These are phyloP conservation scores for Pollachius pollachius DNA, from an alignment of 2,113 vertebrate species.

Conservation along the genomic window DNA sequence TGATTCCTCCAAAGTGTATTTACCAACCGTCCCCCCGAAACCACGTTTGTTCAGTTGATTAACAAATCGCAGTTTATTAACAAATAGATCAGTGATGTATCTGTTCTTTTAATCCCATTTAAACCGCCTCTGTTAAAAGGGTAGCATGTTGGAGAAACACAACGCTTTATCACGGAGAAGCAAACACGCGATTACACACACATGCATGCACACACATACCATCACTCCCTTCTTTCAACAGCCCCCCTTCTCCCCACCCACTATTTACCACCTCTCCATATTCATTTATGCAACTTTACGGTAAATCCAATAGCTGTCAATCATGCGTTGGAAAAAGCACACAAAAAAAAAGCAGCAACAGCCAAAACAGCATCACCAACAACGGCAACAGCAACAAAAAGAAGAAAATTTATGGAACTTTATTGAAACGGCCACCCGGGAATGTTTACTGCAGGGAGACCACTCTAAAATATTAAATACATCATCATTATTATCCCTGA, in stretches of 20 bases:
- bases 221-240: slow-evolving; percentile 3
- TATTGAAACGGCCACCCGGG: slow-evolving; percentile 73
- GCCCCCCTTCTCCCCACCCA: slow-evolving; percentile 17
- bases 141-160: no score
- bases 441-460: slow-evolving; percentile 75
- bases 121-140: no score
- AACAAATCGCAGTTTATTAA: background rate
- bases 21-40: background rate
- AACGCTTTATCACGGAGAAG: background rate
- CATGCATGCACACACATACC: background rate
- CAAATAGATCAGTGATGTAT: slow-evolving; percentile 45
- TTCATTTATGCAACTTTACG: slow-evolving; percentile 79
- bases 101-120: slow-evolving; percentile 37
- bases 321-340: slow-evolving; percentile 56
- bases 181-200: background rate
- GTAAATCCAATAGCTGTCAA: slow-evolving; percentile 81
- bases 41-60: background rate
- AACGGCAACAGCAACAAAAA: slow-evolving; percentile 15
- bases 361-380: background rate
- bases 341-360: slow-evolving; percentile 7
- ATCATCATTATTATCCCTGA: slow-evolving; percentile 71
- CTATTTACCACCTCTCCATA: slow-evolving; percentile 70
- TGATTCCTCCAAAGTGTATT: no score
- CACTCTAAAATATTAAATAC: slow-evolving; percentile 84
- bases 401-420: slow-evolving; percentile 67